Percentiles rank a stretch among this genome's conserved stretches.
phyloP scores from a whole-genome alignment of 2,888 invertebrate species.

The Mimas tiliae region DNA sequence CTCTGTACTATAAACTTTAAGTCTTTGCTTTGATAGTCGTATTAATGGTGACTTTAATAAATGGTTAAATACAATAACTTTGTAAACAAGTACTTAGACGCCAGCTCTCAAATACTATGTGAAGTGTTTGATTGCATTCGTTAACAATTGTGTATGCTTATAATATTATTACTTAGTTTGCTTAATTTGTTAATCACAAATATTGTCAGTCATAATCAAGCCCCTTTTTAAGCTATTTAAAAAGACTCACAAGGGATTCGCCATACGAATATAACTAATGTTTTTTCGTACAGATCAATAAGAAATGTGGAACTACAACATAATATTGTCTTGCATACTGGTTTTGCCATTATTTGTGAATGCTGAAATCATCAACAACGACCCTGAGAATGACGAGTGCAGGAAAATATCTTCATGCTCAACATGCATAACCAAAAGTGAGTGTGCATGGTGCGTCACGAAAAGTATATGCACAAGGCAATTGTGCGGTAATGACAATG shows the following conservation, averaged over 20 bases:
- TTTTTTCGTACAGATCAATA: slow-evolving; percentile 1
- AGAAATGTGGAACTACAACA: slow-evolving; percentile 11
- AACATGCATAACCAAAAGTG: slow-evolving; percentile 55
- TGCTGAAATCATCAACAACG: slow-evolving; percentile 11
- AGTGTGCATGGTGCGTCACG: slow-evolving; percentile 71
- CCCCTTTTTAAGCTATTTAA: background rate
- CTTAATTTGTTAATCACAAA: too few relatives aligned
- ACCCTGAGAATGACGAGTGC: slow-evolving; percentile 44
- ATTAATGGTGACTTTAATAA: background rate
- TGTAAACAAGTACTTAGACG: background rate
- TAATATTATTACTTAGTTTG: too few relatives aligned
- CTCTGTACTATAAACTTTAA: background rate
- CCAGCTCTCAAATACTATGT: background rate
- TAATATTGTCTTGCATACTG: slow-evolving; percentile 7
- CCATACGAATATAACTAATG: background rate
- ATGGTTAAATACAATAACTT: background rate
- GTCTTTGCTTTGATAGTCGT: background rate
- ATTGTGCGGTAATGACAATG: slow-evolving; percentile 68
- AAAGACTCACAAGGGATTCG: background rate
- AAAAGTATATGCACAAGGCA: slow-evolving; percentile 69
- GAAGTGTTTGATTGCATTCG: background rate
- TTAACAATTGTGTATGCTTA: too few relatives aligned
- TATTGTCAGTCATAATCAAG: background rate
- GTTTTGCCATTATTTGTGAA: slow-evolving; percentile 6
- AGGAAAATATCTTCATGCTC: slow-evolving; percentile 55